Base-by-base conservation (phyloP, 2,888 invertebrate genomes). In the Ametastegia equiseti region DNA sequence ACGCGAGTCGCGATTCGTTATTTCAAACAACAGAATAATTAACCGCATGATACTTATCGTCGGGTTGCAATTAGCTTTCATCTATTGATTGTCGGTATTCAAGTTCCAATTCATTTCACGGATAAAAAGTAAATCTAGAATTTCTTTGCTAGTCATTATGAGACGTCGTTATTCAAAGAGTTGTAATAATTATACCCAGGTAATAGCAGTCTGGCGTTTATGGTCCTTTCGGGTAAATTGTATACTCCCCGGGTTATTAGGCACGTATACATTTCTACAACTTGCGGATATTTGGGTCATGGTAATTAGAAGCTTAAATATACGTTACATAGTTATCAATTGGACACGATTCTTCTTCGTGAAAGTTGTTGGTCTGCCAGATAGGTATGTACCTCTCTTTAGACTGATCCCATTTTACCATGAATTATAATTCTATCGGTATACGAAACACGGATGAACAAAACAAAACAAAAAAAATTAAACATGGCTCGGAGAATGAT, bases 301-400 rank as follows among this genome's bases (percentile, higher is more conserved):
- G 39, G 39, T 67, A 67, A 67, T 67, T 67, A 36, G 13, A 19
- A 19, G 67, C n/a, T n/a, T 67, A 67, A 67, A 36, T 67, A 67
- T 19, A 67, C 67, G n/a, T 67, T 39, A 42, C 27, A 42, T 13
- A 23, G 11, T 67, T 67, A 67, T 67, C 67, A 67, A 67, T 67
- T 67, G 39, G 67, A 36, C 19, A 39, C 9, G 42, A 67, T 67
- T 42, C 15, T n/a, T 27, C 67, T 42, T 7, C 39, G 67, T 67
- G 67, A 67, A 67, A 67, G 67, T 67, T 67, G 23, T n/a, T 11
- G 9, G 23, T 39, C 67, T 39, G 19, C 3, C 11, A 19, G n/a
- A n/a, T n/a, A n/a, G n/a, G n/a, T 42, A 23, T 47, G 30, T 13
- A 60, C 30, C 30, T 30, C 60, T 30, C 30, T 36, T 3, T 5